A percentile compares a stretch with the other conserved stretches of the same genome.
Evolutionary conservation across 64 coral and sea anemone species (phyloP).

Genomic region (Pachyseris speciosa): DNA sequence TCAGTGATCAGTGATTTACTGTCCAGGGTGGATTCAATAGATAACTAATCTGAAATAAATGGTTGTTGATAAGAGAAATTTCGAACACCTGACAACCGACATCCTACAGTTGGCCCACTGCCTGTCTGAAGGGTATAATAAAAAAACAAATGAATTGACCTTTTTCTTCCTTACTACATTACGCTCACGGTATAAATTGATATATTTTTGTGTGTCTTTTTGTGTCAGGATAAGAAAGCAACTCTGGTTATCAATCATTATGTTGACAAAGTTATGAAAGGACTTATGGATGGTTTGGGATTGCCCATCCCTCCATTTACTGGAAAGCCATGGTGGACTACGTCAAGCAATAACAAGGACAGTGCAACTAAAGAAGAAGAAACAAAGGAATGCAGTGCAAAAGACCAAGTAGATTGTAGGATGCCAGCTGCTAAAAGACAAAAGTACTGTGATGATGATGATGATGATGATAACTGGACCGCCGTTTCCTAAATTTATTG

Average conservation of each 20-base stretch:
- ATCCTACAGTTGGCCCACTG: no score
- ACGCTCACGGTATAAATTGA: no score
- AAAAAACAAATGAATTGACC: no score
- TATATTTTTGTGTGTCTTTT: not conserved
- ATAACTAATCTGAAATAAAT: no score
- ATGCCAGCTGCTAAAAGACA: not conserved
- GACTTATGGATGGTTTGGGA: constrained; percentile 69
- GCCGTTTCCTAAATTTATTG: not conserved
- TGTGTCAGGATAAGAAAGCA: constrained; percentile 99
- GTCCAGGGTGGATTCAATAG: no score
- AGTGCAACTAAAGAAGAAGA: not conserved
- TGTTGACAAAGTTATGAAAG: constrained; percentile 90
- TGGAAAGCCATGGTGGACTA: constrained; percentile 37
- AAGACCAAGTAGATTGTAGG: not conserved
- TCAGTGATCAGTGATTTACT: no score
- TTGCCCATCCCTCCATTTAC: constrained; percentile 61
- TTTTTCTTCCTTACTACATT: no score
- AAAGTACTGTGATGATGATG: not conserved
- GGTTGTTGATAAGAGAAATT: no score
- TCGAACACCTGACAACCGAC: no score
- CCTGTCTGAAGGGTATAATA: no score
- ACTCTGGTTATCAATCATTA: constrained; percentile 87
- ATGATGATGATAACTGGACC: not conserved
- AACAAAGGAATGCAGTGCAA: not conserved
- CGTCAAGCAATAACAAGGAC: not conserved